These are phyloP conservation scores for Dasypus novemcinctus DNA, from an alignment of 2,113 vertebrate species.

Conservation along the genomic window DNA sequence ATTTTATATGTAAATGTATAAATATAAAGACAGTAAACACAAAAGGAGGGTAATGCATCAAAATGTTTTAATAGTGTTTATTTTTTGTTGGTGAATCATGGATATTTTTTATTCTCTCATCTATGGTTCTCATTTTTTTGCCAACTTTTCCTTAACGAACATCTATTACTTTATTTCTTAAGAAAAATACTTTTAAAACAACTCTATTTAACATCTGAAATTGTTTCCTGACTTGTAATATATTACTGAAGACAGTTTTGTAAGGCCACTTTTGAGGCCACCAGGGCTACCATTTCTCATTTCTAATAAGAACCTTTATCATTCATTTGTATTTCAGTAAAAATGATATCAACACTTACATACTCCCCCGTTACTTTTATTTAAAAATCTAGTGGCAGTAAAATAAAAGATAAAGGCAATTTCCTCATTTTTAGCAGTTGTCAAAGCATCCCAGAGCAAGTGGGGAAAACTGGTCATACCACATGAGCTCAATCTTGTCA, in stretches of 20 bases:
- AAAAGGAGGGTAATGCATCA: slow-evolving; percentile 46
- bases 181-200: background rate
- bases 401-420: background rate
- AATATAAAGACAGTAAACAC: slow-evolving; percentile 60
- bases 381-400: background rate
- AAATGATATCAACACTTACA: background rate
- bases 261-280: background rate
- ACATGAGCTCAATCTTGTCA: background rate
- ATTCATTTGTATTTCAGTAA: slow-evolving; percentile 26
- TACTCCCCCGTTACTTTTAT: background rate
- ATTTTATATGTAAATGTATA: slow-evolving; percentile 62
- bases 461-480: background rate
- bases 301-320: background rate
- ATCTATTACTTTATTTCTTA: slow-evolving; percentile 38
- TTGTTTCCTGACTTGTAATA: background rate
- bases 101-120: slow-evolving; percentile 38
- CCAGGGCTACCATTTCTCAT: background rate
- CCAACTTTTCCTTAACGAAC: slow-evolving; percentile 28
- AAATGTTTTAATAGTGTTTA: slow-evolving; percentile 57
- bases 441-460: background rate
- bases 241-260: background rate
- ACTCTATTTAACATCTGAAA: background rate
- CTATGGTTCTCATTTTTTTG: slow-evolving; percentile 32
- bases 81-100: slow-evolving; percentile 56
- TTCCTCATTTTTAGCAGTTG: background rate